Base-by-base conservation (phyloP, 2,888 invertebrate species). In the Drosophila monieri region DNA sequence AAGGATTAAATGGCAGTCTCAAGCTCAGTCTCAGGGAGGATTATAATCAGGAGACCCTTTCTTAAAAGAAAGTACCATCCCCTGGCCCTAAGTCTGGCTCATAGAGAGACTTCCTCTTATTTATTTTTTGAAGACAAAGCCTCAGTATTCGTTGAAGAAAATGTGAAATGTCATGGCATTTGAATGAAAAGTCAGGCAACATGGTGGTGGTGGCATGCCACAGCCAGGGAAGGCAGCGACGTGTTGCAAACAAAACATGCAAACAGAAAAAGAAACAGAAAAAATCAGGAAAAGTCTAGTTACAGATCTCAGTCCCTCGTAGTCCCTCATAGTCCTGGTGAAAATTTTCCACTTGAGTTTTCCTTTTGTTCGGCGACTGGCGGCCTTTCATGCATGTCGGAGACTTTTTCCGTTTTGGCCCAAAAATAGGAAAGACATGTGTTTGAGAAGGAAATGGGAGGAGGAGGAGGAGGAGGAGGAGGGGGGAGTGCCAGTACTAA, bases 291-390 rank as follows among this genome's bases (percentile, higher is more conserved):
- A 18, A 18, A 18, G 18, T 53, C 62, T 58, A 49, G 49, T 37
- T 14, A 23, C 9, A 15, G 18, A 47, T 35, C 46, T 46, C 35
- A 15, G 12, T 60, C 70, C n/a, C n/a, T n/a, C n/a, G n/a, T n/a
- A n/a, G n/a, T n/a, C n/a, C n/a, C n/a, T n/a, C n/a, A n/a, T n/a
- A n/a, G 77, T 71, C 68, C 68, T 71, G 47, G 66, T 48, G 59
- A 69, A 80, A 73, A 71, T 70, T 77, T 81, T 84, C 84, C 81
- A 81, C 81, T 81, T 81, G 86, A 81, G 78, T 86, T 81, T 86
- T 51, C 44, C 37, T 67, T 57, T 51, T 18, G 18, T 18, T 18
- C 18, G 1, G 18, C 18, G 18, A 18, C 59, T 53, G 49, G 47
- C 58, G 49, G 47, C 58, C 74, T 74, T 83, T 83, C 86, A 81